Evolutionary conservation across 2,888 invertebrate species (phyloP), one percentile per base, ranked within the genome.

Genomic region (Agapostemon virescens): DNA sequence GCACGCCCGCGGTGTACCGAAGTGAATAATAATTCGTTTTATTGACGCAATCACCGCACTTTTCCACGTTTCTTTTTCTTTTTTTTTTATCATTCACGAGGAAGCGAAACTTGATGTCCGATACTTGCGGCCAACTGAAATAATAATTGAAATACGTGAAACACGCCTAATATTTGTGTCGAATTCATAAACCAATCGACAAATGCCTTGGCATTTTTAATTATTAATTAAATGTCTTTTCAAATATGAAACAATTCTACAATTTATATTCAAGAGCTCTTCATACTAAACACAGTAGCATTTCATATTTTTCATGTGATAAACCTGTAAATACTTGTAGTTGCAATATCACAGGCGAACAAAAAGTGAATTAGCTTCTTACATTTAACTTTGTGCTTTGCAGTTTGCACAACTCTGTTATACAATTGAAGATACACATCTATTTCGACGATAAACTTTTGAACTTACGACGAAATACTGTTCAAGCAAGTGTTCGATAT

Each of bases 1-100:
- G 69, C 42, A 74, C 55, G 49, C 20, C 23, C 42, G 36, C 64
- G 55, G 73, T 71, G 33, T 66, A 74, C 42, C 33, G 42, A 30
- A 38, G 58, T 71, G 82, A 74, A 80, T 77, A 81, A 79, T 80
- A 84, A 84, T 77, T 63, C 69, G 75, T 66, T 84, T 75, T 79
- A 82, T 82, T 83, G 83, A 69, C 83, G 83, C 77, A 79, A 77
- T 63, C 69, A 74, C 66, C 17, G 45, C 58, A 30, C 38, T 83
- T 61, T 79, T 74, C 20, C 74, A 33, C 63, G 30, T 55, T 79
- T 68, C 73, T 70, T 77, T 67, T 42, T 71, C 63, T 17, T 55
- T 79, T 68, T 70, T 70, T 77, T 67, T 42, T 71, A 72, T 81
- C 40, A 69, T 52, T 52, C 81, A 26, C 38, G 73, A 20, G n/a